Percentiles rank a stretch among this genome's conserved stretches.
phyloP scores from a whole-genome alignment of 2,888 invertebrate species.

The Rotaria socialis region DNA sequence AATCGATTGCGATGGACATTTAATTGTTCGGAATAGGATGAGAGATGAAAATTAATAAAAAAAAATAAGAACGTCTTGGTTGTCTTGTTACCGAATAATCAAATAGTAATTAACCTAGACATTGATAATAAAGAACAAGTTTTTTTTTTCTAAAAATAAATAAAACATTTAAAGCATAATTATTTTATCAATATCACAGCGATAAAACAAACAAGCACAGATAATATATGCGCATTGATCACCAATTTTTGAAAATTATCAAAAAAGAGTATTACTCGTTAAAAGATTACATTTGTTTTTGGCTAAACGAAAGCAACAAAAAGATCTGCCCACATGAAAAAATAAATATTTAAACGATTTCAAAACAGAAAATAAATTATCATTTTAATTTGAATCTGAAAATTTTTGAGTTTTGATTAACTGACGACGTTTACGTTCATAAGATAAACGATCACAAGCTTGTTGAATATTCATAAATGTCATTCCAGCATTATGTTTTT shows the following conservation, averaged over 20 bases:
- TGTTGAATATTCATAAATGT: conserved; percentile 46
- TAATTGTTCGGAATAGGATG: not conserved
- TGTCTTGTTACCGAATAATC: not conserved
- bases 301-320: not conserved
- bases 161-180: not conserved
- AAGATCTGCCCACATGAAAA: not conserved
- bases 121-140: not conserved
- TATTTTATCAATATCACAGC: not conserved
- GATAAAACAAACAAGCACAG: not conserved
- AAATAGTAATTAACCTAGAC: not conserved
- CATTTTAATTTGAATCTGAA: not conserved
- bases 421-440: conserved; percentile 28
- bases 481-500: conserved; percentile 38
- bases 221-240: too few relatives aligned
- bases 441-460: conserved; percentile 43
- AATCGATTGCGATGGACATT: conserved; percentile 20
- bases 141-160: not conserved
- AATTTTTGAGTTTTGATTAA: not conserved
- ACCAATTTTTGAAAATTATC: too few relatives aligned
- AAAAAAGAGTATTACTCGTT: not conserved
- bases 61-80: not conserved
- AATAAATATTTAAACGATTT: not conserved
- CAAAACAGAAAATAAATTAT: not conserved
- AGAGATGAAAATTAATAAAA: not conserved
- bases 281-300: not conserved